Percentiles rank a stretch among this genome's conserved stretches.
These are phyloP conservation scores for Thalpophila matura DNA, from an alignment of 2,888 invertebrate species.

Conservation along the genomic window DNA sequence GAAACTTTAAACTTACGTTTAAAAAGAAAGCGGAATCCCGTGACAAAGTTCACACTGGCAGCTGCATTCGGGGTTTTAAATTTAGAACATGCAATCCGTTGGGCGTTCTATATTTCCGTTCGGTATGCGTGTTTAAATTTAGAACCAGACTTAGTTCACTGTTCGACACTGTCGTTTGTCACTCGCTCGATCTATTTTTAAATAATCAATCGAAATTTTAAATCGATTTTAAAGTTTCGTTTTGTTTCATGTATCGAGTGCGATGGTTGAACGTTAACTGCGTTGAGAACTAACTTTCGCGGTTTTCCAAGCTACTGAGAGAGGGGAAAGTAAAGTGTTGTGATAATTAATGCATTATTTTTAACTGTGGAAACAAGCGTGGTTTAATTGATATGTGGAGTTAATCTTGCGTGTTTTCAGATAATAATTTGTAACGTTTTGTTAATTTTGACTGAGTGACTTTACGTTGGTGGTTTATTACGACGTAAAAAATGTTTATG, in stretches of 20 bases:
- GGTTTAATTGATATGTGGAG: conserved; percentile 76
- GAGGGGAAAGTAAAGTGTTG: conserved; percentile 86
- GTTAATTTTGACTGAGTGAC: conserved; percentile 46
- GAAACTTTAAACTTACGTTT: conserved; percentile 67
- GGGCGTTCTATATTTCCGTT: conserved; percentile 88
- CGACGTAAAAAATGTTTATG: conserved; percentile 25
- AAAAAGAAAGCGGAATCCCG: conserved; percentile 80
- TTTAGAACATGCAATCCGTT: conserved; percentile 87
- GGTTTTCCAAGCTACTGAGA: conserved; percentile 82
- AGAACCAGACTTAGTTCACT: conserved; percentile 88
- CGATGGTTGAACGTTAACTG: conserved; percentile 74
- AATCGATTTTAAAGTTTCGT: conserved; percentile 66
- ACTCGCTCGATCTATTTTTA: conserved; percentile 84
- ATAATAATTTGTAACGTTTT: conserved; percentile 49
- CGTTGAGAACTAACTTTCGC: conserved; percentile 82
- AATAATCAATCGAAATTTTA: conserved; percentile 65
- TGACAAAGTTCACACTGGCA: conserved; percentile 87
- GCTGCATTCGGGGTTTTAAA: conserved; percentile 85
- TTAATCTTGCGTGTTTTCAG: conserved; percentile 57
- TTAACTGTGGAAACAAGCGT: conserved; percentile 75
- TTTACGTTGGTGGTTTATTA: conserved; percentile 18
- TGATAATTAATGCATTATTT: conserved; percentile 84
- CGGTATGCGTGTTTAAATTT: conserved; percentile 87
- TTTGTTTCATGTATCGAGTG: conserved; percentile 69
- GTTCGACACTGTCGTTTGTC: conserved; percentile 87